These are phyloP conservation scores for Cheilosia scutellata DNA, from an alignment of 2,888 invertebrate genomes.

Conservation along the genomic window DNA sequence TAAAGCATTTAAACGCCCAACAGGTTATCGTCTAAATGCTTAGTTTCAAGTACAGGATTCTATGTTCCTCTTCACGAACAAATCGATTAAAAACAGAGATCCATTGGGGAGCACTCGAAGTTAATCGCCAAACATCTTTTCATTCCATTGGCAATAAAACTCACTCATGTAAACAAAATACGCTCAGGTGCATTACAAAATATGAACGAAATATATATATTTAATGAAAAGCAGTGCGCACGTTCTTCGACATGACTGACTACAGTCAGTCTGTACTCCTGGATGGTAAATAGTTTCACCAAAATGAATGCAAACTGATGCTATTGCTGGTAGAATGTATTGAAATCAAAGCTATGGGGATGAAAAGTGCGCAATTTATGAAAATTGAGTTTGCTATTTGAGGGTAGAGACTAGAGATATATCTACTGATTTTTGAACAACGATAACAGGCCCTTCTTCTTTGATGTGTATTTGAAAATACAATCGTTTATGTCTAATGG, in stretches of 20 bases:
- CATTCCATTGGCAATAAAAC: neutral
- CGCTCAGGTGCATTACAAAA: conserved; percentile 10
- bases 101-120: neutral
- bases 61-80: neutral
- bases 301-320: conserved; percentile 3
- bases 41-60: neutral
- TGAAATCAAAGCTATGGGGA: conserved; percentile 6
- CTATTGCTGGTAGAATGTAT: neutral
- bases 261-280: neutral
- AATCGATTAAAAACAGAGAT: neutral
- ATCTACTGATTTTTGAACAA: neutral
- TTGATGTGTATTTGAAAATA: neutral
- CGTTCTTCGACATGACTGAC: neutral
- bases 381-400: neutral
- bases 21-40: neutral
- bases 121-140: neutral
- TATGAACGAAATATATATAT: neutral
- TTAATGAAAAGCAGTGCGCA: neutral
- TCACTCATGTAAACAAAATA: neutral
- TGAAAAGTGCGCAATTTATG: conserved; percentile 19
- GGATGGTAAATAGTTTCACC: neutral
- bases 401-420: neutral
- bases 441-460: neutral
- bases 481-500: neutral
- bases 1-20: neutral